Evolutionary conservation across 2,797 vertebrate genomes (phyloP), one percentile per base, ranked within the genome.

Genomic region (Hippopotamyrus pictus): DNA sequence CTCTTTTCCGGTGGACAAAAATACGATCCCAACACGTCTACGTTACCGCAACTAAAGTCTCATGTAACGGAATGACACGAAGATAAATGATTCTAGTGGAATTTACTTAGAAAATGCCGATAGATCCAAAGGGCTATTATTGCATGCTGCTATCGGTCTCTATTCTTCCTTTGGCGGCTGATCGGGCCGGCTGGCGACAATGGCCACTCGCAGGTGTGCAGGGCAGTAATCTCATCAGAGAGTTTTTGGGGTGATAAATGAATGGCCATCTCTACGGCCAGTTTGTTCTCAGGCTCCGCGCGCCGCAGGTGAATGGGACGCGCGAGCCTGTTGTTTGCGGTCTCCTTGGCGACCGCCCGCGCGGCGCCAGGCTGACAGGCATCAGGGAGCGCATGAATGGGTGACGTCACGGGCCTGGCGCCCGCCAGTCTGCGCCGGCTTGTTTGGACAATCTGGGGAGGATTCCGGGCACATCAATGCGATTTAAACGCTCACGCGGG

Each of bases 361-460:
- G 92, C 93, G 97, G 97, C 97, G 97, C 97, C 97, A 97, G 96
- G 96, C 97, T 98, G 97, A 98, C 97, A 98, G 97, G 97, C 96
- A 96, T 97, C 97, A 97, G 92, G 93, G 94, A 95, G 94, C 95
- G 96, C 96, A 98, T 98, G 97, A 98, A 98, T 98, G 97, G 97
- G 95, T 98, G 97, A 98, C 97, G 97, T 98, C 97, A 98, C 95
- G 93, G 92, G 93, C 95, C 97, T 98, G 97, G 97, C 97, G 97
- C 97, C 95, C 95, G 96, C 96, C 97, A 97, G 96, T 96, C 97
- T 96, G 96, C 96, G 93, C 92, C 91, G 95, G 96, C 95, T 96
- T 96, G 96, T 97, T 97, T 97, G 96, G 96, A 96, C 96, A 96
- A 96, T 96, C 96, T 94, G 96, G 94, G 94, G 95, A 95, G 94